These are phyloP conservation scores for Tetanocera ferruginea DNA, from an alignment of 2,888 invertebrate genomes.

Conservation along the genomic window DNA sequence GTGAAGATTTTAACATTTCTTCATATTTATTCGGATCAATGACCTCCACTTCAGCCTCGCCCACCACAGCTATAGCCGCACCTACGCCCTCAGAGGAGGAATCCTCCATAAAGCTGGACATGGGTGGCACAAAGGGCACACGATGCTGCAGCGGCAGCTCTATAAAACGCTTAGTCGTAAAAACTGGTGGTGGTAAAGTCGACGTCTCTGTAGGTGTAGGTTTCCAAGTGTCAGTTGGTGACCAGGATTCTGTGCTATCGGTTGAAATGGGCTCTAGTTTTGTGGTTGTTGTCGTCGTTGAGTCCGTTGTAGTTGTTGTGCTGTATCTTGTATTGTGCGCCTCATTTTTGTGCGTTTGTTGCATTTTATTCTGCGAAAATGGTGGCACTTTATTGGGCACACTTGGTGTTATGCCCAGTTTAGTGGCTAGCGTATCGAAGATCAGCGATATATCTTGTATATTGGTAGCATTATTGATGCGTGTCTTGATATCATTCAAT, in stretches of 20 bases:
- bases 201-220: constrained; percentile 22
- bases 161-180: constrained; percentile 46
- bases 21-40: constrained; percentile 69
- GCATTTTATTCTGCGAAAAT: constrained; percentile 66
- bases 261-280: constrained; percentile 19
- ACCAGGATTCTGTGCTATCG: background rate
- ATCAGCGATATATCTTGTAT: constrained; percentile 77
- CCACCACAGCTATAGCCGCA: constrained; percentile 64
- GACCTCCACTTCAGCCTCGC: constrained; percentile 69
- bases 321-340: constrained; percentile 50
- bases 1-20: constrained; percentile 67
- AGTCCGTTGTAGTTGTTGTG: constrained; percentile 34
- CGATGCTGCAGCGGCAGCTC: constrained; percentile 51
- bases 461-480: constrained; percentile 68
- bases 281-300: constrained; percentile 39
- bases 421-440: constrained; percentile 75
- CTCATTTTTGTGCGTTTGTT: constrained; percentile 59
- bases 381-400: constrained; percentile 66
- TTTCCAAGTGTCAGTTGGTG: constrained; percentile 33
- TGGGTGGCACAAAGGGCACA: constrained; percentile 56
- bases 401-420: constrained; percentile 69
- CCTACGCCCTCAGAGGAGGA: constrained; percentile 59
- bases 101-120: constrained; percentile 62
- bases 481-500: constrained; percentile 61
- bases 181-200: constrained; percentile 39